A percentile compares a stretch with the other conserved stretches of the same genome.
These are phyloP conservation scores for Flexamia atlantica DNA, from an alignment of 2,888 invertebrate species.

Conservation along the genomic window DNA sequence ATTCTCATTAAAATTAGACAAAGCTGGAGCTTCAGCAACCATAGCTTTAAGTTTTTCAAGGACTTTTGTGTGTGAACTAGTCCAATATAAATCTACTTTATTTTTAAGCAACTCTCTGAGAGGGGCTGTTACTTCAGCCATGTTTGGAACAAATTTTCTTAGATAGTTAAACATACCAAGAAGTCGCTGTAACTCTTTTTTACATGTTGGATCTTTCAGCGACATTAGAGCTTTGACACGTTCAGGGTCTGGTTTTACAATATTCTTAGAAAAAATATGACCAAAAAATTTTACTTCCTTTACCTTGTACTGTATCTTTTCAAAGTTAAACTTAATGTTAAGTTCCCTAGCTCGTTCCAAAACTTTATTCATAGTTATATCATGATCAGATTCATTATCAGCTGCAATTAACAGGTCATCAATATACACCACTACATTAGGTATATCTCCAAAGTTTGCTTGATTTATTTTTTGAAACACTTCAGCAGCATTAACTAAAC, in stretches of 20 bases:
- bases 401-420: constrained; percentile 70
- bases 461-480: constrained; percentile 67
- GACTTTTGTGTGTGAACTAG: not conserved
- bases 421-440: constrained; percentile 69
- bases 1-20: constrained; percentile 45
- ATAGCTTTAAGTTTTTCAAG: not conserved
- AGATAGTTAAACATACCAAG: not conserved
- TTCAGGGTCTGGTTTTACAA: not conserved
- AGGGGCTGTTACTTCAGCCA: not conserved
- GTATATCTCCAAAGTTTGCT: constrained; percentile 68
- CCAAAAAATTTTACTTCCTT: constrained; percentile 59
- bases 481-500: constrained; percentile 56
- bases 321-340: constrained; percentile 61
- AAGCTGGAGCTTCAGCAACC: constrained; percentile 3
- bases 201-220: not conserved
- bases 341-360: constrained; percentile 63
- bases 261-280: constrained; percentile 34
- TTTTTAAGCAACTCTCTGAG: constrained; percentile 1
- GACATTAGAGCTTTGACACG: not conserved
- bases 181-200: constrained; percentile 17
- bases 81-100: not conserved
- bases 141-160: not conserved
- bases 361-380: constrained; percentile 65
- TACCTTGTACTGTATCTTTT: constrained; percentile 60
- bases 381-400: constrained; percentile 66